phyloP scores from a whole-genome alignment of 1,140 invertebrate genomes.

The Hylaeus anthracinus region DNA sequence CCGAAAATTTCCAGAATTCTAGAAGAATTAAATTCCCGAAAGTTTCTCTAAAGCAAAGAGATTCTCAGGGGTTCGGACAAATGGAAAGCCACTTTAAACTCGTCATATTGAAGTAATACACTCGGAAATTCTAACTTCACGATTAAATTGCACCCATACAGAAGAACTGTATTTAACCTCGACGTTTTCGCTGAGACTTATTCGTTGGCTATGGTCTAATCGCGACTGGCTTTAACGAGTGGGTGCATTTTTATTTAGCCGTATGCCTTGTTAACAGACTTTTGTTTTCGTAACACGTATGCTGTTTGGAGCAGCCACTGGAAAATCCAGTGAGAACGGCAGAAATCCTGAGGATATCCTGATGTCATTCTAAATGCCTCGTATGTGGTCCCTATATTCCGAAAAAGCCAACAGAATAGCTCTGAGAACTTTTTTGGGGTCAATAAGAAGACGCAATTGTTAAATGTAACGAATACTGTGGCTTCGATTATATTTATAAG shows the following conservation, averaged over 20 bases:
- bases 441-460: not conserved
- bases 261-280: conserved; percentile 51
- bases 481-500: not conserved
- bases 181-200: not conserved
- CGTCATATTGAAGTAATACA: not conserved
- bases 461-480: not conserved
- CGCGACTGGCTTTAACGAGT: conserved; percentile 50
- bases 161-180: not conserved
- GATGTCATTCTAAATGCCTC: conserved; percentile 43
- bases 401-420: conserved; percentile 52
- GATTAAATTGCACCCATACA: not conserved
- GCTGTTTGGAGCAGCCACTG: conserved; percentile 4
- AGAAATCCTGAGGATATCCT: conserved; percentile 53
- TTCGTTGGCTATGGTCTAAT: conserved; percentile 29
- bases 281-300: conserved; percentile 57
- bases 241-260: conserved; percentile 47
- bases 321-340: conserved; percentile 36
- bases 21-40: conserved; percentile 2
- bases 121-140: not conserved
- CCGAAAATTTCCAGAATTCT: not conserved
- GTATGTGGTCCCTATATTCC: conserved; percentile 24
- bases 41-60: not conserved
- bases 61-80: conserved; percentile 6
- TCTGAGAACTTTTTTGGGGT: not conserved
- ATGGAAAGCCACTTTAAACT: conserved; percentile 25